Conservation (phyloP, 2,113 vertebrate species). For the Indicator maculatus region DNA sequence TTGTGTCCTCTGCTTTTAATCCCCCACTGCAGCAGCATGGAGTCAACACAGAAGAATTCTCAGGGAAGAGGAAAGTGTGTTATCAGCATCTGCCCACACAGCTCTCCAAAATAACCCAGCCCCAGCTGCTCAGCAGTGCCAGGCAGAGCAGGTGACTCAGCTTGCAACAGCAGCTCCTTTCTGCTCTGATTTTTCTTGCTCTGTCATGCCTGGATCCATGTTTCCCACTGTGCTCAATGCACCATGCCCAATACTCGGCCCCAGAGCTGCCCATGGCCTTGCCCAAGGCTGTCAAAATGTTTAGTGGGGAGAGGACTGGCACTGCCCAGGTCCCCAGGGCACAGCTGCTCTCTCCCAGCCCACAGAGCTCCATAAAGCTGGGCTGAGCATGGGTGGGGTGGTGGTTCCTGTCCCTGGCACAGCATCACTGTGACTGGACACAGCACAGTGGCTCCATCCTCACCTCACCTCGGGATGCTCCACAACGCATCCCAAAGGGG, state of each 20-base stretch:
- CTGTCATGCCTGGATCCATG: not conserved
- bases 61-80: conserved; percentile 27
- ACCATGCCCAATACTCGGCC: accelerated
- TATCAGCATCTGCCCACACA: conserved; percentile 52
- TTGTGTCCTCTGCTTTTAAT: not conserved
- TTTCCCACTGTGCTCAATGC: not conserved
- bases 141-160: conserved; percentile 49
- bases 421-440: accelerated
- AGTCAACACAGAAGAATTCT: not conserved
- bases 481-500: accelerated
- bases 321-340: not conserved
- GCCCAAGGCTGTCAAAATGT: accelerated
- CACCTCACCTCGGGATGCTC: not conserved
- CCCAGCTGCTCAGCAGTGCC: not conserved
- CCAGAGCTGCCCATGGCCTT: not conserved
- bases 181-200: not conserved
- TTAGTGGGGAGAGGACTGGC: not conserved
- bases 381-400: not conserved
- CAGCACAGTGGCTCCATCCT: accelerated
- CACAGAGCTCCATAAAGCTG: not conserved
- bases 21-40: not conserved
- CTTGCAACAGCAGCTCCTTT: not conserved
- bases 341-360: not conserved
- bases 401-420: accelerated
- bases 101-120: conserved; percentile 17